Percentiles rank a stretch among this genome's conserved stretches.
Conservation (phyloP, 2,113 vertebrate genomes). For the Tinamus guttatus region DNA sequence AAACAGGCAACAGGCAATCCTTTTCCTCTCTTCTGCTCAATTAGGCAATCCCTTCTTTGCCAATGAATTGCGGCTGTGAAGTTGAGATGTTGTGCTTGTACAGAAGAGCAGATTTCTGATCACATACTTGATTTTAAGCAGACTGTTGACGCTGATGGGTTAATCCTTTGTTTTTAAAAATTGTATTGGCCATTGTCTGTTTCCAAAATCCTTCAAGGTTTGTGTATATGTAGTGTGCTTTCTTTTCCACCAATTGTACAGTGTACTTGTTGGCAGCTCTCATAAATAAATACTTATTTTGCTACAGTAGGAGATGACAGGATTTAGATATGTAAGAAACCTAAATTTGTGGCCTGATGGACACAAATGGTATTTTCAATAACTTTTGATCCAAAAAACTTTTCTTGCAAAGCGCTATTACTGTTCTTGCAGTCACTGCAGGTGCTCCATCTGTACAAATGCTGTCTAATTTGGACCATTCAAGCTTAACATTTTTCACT, state of each 20-base stretch:
- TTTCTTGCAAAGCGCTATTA: background rate
- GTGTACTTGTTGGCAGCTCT: background rate
- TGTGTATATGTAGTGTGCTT: background rate
- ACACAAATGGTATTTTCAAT: constrained; percentile 51
- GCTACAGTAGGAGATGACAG: constrained; percentile 21
- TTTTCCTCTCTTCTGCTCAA: background rate
- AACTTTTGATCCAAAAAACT: constrained; percentile 23
- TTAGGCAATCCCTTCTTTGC: background rate
- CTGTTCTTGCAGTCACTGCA: constrained; percentile 56
- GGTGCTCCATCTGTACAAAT: constrained; percentile 63
- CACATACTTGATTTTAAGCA: background rate
- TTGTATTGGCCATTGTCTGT: background rate
- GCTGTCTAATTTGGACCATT: constrained; percentile 24
- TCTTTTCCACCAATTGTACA: background rate
- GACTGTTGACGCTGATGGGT: background rate
- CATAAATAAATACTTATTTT: constrained; percentile 13
- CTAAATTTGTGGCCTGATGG: constrained; percentile 33
- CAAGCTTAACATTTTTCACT: constrained; percentile 7
- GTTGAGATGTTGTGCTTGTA: background rate
- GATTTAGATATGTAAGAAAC: constrained; percentile 26
- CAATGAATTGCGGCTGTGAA: background rate
- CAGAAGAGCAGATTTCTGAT: background rate
- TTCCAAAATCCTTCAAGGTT: background rate
- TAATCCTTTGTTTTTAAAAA: constrained; percentile 3
- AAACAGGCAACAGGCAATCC: background rate